phyloP scores from a whole-genome alignment of 2,113 vertebrate genomes.

The Apteryx owenii region DNA sequence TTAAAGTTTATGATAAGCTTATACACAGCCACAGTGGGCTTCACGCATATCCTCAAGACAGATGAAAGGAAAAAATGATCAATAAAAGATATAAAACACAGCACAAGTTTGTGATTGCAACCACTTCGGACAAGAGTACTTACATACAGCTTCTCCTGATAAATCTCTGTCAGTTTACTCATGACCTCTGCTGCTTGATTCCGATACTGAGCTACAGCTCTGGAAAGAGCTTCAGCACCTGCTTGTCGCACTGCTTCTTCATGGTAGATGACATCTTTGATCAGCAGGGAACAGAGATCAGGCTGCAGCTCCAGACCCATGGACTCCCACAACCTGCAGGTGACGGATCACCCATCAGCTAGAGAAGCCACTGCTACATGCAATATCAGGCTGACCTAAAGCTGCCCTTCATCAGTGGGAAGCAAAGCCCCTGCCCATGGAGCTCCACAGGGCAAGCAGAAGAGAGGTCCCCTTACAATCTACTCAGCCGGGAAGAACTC shows the following conservation, averaged over 20 bases:
- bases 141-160: conserved; percentile 96
- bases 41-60: background rate
- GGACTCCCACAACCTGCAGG: conserved; percentile 86
- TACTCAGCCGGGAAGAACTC: background rate
- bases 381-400: background rate
- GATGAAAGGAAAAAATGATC: background rate
- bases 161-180: conserved; percentile 89
- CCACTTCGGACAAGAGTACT: conserved; percentile 53
- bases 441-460: background rate
- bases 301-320: conserved; percentile 90
- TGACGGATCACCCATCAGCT: background rate
- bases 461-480: background rate
- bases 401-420: background rate
- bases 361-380: background rate
- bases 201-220: conserved; percentile 87
- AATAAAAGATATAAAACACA: background rate
- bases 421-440: background rate
- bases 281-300: conserved; percentile 91
- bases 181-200: conserved; percentile 88
- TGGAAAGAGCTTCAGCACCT: conserved; percentile 91
- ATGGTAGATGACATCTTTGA: conserved; percentile 91
- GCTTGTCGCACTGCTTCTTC: conserved; percentile 92
- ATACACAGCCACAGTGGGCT: background rate
- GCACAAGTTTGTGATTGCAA: background rate
- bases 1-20: background rate